Base-by-base conservation (phyloP, 35 echinoderm and acorn worm species). In the Amphiura filiformis region DNA sequence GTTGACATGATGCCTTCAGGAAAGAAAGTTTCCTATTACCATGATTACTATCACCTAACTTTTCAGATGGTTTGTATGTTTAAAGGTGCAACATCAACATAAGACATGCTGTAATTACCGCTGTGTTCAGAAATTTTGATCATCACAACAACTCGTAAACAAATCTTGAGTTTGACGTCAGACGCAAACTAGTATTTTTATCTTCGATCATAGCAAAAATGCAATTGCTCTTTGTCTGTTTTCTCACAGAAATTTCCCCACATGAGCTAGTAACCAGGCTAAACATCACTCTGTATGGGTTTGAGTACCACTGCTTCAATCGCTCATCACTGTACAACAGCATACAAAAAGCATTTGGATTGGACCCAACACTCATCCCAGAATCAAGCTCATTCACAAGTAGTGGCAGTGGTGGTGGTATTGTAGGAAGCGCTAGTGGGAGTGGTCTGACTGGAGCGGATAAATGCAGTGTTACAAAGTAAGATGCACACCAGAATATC, bases 271-370 rank as follows among this genome's bases (percentile, higher is more conserved):
- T 76, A 4, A 97, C 88, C 4, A 39, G 95, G 35, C 56, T 97
- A 20, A 94, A 91, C 37, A 76, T 94, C 23, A 84, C 91, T 34
- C 87, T 97, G 31, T 90, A 82, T 83, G 92, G 95, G 5, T 79
- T 91, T 34, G 95, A 97, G 81, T 87, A 89, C 32, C 95, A 97
- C 75, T 89, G 88, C 64, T 97, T 91, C 89, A 97, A 97, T 76
- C 56, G 89, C 35, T 91, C 95, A 31, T 80, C 88, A 35, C 86
- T 94, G 31, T 97, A 97, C 65, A 81, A 82, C 9, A 70, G 15
- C 78, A 80, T 36, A 4, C 34, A 80, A 32, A 80, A 80, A n/a
- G 78, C 34, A 1, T 36, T 80, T 80, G 38, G 78, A 4, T 3
- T 80, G 34, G 34, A 37, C 1, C 78, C 78, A 39, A 36, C 34